Evolutionary conservation across 1,140 invertebrate genomes (phyloP).

Genomic region (Penaeus japonicus): DNA sequence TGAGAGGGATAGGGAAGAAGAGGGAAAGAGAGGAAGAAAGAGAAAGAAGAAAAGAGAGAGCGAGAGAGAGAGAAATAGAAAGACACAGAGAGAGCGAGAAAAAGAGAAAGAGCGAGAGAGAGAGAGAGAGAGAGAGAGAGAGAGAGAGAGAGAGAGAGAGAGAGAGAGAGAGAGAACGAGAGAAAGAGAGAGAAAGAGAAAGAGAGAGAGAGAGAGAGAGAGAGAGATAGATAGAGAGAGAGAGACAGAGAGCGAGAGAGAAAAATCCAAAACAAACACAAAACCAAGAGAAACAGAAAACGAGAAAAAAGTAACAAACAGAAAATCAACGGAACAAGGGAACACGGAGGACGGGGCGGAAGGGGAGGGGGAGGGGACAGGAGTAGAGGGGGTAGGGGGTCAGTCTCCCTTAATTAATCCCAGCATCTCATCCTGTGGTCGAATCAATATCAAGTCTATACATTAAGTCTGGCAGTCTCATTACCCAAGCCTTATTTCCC

Average conservation of each 20-base stretch:
- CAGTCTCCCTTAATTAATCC: background rate
- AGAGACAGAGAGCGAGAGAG: background rate
- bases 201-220: background rate
- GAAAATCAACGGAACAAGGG: background rate
- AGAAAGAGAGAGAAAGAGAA: background rate
- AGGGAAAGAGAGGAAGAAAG: background rate
- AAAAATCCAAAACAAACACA: too few species aligned
- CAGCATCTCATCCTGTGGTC: too few species aligned
- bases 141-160: background rate
- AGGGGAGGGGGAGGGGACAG: background rate
- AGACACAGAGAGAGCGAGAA: background rate
- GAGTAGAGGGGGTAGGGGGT: background rate
- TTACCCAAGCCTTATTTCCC: background rate
- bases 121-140: background rate
- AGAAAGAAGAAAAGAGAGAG: background rate
- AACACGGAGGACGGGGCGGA: background rate
- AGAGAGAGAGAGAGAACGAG: background rate
- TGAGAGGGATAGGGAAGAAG: background rate
- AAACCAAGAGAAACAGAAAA: too few species aligned
- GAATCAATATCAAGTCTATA: too few species aligned
- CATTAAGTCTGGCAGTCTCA: too few species aligned
- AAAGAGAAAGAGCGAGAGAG: background rate
- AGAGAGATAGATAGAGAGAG: background rate
- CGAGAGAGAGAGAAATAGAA: background rate
- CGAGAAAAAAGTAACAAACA: background rate